Evolutionary conservation across 2,888 invertebrate genomes (phyloP).

Genomic region (Adelphocoris suturalis): DNA sequence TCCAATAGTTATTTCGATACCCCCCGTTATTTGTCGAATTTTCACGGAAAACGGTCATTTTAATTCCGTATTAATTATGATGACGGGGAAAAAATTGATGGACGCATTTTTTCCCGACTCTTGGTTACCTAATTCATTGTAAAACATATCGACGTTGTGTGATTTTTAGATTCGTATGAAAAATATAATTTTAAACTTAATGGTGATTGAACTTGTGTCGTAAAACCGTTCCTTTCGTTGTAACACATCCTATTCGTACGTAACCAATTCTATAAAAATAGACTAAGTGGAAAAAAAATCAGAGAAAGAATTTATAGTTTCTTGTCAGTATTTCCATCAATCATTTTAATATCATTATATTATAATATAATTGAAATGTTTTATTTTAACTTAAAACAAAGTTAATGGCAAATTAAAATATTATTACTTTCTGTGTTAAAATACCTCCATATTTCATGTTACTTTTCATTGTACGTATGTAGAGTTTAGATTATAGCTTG

Average conservation of each 20-base stretch:
- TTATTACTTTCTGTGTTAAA: too few species aligned
- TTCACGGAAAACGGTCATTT: neutral
- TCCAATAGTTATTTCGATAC: neutral
- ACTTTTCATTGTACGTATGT: too few species aligned
- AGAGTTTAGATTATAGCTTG: too few species aligned
- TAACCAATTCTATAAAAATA: neutral
- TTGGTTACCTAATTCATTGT: constrained; percentile 58
- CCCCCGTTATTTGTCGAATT: neutral
- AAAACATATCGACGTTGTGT: constrained; percentile 67
- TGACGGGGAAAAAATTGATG: constrained; percentile 30
- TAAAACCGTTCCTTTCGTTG: neutral
- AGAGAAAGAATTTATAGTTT: neutral
- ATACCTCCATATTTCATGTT: too few species aligned
- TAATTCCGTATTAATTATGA: neutral
- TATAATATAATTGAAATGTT: too few species aligned
- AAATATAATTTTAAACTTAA: neutral
- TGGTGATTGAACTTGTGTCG: neutral
- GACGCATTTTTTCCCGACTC: constrained; percentile 56
- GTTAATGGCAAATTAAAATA: too few species aligned
- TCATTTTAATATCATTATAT: too few species aligned
- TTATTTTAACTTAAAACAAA: too few species aligned
- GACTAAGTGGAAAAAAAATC: neutral
- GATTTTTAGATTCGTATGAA: constrained; percentile 62
- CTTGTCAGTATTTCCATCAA: neutral
- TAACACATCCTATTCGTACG: neutral